phyloP scores from a whole-genome alignment of 2,113 vertebrate species.

The Tauraco erythrolophus region DNA sequence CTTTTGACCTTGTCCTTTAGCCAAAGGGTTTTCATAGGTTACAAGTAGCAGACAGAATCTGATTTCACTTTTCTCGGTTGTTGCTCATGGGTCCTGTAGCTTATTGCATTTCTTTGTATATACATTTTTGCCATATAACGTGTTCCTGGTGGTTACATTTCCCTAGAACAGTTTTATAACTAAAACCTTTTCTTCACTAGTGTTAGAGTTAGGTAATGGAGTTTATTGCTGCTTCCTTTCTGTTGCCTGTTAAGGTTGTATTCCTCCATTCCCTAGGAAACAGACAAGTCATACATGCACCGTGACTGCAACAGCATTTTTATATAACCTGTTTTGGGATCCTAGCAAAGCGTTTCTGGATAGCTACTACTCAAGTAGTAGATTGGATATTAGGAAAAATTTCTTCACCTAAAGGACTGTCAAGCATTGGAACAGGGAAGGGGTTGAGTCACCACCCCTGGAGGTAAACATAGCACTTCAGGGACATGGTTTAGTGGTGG shows the following conservation, averaged over 20 bases:
- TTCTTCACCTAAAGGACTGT: neutral
- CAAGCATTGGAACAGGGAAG: neutral
- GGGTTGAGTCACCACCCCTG: neutral
- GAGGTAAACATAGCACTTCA: fast-evolving
- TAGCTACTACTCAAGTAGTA: neutral
- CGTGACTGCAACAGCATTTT: neutral
- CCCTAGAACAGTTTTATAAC: neutral
- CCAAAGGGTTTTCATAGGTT: neutral
- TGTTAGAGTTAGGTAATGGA: neutral
- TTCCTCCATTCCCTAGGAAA: neutral
- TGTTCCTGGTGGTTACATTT: neutral
- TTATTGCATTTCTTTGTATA: neutral
- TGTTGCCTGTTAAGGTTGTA: neutral
- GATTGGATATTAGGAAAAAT: neutral
- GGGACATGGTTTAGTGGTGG: neutral
- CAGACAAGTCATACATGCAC: no score
- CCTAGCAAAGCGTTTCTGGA: neutral
- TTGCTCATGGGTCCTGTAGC: neutral
- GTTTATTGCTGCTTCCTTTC: neutral
- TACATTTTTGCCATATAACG: neutral
- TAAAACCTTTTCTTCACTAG: neutral
- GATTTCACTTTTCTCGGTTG: neutral
- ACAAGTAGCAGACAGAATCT: neutral
- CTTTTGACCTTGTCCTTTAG: neutral
- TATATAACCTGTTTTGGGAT: neutral